These are phyloP conservation scores for Lytechinus pictus DNA, from an alignment of 35 echinoderm and acorn worm genomes.

Conservation along the genomic window DNA sequence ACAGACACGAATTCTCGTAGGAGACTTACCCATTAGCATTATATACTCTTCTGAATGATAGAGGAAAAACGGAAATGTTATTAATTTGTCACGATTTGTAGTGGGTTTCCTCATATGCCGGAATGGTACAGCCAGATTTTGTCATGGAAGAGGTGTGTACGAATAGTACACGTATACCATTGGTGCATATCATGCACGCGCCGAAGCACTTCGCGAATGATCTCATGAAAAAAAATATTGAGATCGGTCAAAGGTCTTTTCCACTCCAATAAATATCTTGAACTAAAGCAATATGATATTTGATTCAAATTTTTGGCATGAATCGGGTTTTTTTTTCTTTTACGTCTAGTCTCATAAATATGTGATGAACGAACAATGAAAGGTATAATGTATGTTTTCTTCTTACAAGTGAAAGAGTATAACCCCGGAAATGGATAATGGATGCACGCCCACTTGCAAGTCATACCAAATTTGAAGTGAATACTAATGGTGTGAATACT, in stretches of 20 bases:
- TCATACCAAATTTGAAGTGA: too few species aligned
- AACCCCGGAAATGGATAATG: not conserved
- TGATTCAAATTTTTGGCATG: too few species aligned
- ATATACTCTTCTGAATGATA: not conserved
- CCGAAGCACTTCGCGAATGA: not conserved
- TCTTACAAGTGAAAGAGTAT: not conserved
- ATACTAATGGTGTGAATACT: too few species aligned
- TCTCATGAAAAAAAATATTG: not conserved
- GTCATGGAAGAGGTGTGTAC: not conserved
- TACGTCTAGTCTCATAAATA: not conserved
- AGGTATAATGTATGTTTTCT: not conserved
- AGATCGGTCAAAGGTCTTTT: not conserved
- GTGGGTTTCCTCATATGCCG: not conserved
- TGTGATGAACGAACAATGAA: not conserved
- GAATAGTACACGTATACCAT: not conserved
- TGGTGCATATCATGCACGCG: not conserved
- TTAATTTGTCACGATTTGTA: not conserved
- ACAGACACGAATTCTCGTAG: not conserved
- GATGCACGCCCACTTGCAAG: not conserved
- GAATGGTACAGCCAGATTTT: not conserved
- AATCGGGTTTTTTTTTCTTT: too few species aligned
- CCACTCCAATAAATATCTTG: not conserved
- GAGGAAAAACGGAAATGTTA: not conserved
- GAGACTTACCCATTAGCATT: not conserved
- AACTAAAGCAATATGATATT: not conserved